Percentiles rank a stretch among this genome's conserved stretches.
phyloP scores from a whole-genome alignment of 2,888 invertebrate species.

The Lepeophtheirus nordmannii region DNA sequence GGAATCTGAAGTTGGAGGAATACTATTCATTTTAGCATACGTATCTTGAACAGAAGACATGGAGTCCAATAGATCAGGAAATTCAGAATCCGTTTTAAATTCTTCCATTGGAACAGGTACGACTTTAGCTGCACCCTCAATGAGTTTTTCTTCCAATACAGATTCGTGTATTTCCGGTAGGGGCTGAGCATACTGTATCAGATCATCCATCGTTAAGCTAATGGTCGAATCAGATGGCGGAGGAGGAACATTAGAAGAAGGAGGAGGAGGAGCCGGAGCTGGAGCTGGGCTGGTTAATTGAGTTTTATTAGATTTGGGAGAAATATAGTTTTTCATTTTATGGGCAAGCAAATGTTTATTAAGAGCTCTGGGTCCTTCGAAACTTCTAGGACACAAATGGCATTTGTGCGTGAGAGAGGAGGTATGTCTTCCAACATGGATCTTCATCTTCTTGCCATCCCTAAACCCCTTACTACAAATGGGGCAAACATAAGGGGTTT shows the following conservation, averaged over 20 bases:
- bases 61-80: slow-evolving; percentile 24
- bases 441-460: slow-evolving; percentile 21
- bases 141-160: slow-evolving; percentile 15
- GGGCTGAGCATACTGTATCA: slow-evolving; percentile 16
- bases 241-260: background rate
- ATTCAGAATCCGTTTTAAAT: slow-evolving; percentile 15
- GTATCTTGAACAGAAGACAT: background rate
- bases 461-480: slow-evolving; percentile 21
- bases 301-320: slow-evolving; percentile 19
- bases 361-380: slow-evolving; percentile 23
- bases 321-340: background rate
- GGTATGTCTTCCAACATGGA: slow-evolving; percentile 19
- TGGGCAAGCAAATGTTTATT: slow-evolving; percentile 22
- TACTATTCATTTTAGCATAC: background rate
- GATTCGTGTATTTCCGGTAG: slow-evolving; percentile 6
- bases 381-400: slow-evolving; percentile 24
- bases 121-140: slow-evolving; percentile 16
- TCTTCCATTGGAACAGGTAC: slow-evolving; percentile 24
- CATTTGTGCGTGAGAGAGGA: slow-evolving; percentile 20
- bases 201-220: slow-evolving; percentile 24
- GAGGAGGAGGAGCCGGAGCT: background rate
- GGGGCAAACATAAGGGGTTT: slow-evolving; percentile 19
- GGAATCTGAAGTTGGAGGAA: background rate
- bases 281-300: slow-evolving; percentile 7
- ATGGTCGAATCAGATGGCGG: background rate